These are phyloP conservation scores for Botia kubotai DNA, from an alignment of 2,797 vertebrate genomes.

Conservation along the genomic window DNA sequence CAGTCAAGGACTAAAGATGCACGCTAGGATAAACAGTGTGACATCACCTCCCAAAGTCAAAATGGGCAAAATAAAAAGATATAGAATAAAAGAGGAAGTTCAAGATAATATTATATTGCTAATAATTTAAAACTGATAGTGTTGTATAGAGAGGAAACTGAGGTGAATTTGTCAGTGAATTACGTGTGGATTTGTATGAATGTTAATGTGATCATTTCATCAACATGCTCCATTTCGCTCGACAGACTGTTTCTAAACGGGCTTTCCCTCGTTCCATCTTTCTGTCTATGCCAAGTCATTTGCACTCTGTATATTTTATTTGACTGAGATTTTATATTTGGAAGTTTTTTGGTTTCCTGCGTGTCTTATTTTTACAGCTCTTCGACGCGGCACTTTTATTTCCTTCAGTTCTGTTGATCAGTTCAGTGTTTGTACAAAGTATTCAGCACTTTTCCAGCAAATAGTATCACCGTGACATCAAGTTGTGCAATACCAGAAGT, in stretches of 20 bases:
- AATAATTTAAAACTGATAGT: slow-evolving; percentile 58
- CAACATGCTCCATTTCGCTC: slow-evolving; percentile 68
- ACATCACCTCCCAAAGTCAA: slow-evolving; percentile 67
- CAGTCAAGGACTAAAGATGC: slow-evolving; percentile 62
- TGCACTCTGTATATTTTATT: slow-evolving; percentile 81
- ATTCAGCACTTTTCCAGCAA: slow-evolving; percentile 89
- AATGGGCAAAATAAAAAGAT: slow-evolving; percentile 70
- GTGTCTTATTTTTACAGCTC: slow-evolving; percentile 64
- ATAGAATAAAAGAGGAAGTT: slow-evolving; percentile 46
- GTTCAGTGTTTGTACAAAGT: slow-evolving; percentile 83
- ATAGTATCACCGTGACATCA: slow-evolving; percentile 78
- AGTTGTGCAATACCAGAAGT: slow-evolving; percentile 89
- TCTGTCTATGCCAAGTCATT: slow-evolving; percentile 83
- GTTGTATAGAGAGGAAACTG: slow-evolving; percentile 77
- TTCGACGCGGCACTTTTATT: slow-evolving; percentile 70
- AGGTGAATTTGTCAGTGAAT: slow-evolving; percentile 62
- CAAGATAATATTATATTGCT: slow-evolving; percentile 60
- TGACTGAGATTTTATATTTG: slow-evolving; percentile 66
- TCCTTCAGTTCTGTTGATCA: slow-evolving; percentile 72
- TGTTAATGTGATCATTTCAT: slow-evolving; percentile 67
- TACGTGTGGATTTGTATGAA: slow-evolving; percentile 75
- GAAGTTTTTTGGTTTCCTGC: slow-evolving; percentile 31
- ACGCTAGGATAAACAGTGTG: slow-evolving; percentile 37
- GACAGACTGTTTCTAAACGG: slow-evolving; percentile 78
- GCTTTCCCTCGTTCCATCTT: slow-evolving; percentile 73